A percentile compares a stretch with the other conserved stretches of the same genome.
Evolutionary conservation across 2,113 vertebrate genomes (phyloP).

Genomic region (Lonchura striata): DNA sequence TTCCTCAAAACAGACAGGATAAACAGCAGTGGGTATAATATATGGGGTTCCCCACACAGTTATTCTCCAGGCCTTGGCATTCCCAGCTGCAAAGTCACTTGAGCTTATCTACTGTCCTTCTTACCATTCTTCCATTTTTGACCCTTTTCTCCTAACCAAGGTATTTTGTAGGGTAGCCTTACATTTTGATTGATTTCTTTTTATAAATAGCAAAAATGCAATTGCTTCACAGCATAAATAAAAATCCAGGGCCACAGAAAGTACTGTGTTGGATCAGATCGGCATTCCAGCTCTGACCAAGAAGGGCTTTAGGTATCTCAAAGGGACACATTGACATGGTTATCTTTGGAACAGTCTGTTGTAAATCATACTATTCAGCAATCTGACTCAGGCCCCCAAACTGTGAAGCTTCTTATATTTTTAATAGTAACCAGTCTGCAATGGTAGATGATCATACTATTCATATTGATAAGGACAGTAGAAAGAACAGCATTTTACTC

Average conservation of each 20-base stretch:
- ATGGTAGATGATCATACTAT: background rate
- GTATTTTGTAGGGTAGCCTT: background rate
- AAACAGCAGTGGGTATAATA: background rate
- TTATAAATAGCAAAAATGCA: background rate
- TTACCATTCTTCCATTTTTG: background rate
- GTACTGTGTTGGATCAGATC: background rate
- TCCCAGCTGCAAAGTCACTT: background rate
- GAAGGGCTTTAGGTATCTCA: background rate
- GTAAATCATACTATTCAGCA: background rate
- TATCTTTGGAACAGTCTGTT: background rate
- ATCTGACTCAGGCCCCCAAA: background rate
- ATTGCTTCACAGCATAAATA: background rate
- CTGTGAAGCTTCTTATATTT: background rate
- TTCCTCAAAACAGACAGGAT: background rate
- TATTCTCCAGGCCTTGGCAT: background rate
- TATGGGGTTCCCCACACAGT: accelerated
- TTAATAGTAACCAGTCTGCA: background rate
- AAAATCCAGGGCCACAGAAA: background rate
- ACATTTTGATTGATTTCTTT: background rate
- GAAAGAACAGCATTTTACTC: background rate
- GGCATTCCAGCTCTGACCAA: background rate
- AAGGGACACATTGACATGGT: background rate
- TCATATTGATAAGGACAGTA: background rate
- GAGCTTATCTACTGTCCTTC: background rate
- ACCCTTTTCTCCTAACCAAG: background rate